Percentiles rank a stretch among this genome's conserved stretches.
Conservation (phyloP, 2,888 invertebrate species). For the Glyphotaelius pellucidus region DNA sequence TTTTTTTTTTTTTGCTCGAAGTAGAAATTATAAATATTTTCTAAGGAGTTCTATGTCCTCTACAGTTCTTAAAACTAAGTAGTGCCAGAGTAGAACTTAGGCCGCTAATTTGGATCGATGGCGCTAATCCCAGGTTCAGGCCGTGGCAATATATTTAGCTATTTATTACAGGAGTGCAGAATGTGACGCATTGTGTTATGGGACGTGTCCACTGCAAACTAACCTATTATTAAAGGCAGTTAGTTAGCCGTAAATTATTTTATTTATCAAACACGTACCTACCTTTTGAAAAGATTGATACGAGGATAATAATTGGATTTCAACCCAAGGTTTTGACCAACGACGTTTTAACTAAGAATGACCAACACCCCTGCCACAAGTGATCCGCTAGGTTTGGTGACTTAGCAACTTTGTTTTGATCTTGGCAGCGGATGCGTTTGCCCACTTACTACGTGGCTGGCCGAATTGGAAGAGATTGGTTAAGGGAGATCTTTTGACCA, state of each 20-base stretch:
- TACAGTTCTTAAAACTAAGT: neutral
- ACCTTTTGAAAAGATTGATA: neutral
- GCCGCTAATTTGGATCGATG: conserved; percentile 9
- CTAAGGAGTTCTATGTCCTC: neutral
- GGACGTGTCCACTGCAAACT: conserved; percentile 40
- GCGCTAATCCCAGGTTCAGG: neutral
- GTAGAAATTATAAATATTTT: no score
- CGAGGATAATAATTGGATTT: neutral
- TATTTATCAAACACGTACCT: neutral
- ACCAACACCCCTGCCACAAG: no score
- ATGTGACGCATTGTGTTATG: conserved; percentile 32
- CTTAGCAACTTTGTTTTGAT: no score
- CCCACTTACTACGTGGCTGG: no score
- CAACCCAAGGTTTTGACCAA: neutral
- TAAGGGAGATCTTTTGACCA: no score
- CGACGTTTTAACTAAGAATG: no score
- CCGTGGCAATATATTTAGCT: neutral
- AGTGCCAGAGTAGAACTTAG: neutral
- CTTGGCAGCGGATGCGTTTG: no score
- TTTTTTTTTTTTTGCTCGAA: no score
- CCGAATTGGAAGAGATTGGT: no score
- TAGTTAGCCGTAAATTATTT: conserved; percentile 22
- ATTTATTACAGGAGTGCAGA: neutral
- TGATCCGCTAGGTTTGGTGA: no score
- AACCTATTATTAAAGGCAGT: conserved; percentile 23